Evolutionary conservation across 2,113 vertebrate species (phyloP).

Genomic region (Heliornis fulica): DNA sequence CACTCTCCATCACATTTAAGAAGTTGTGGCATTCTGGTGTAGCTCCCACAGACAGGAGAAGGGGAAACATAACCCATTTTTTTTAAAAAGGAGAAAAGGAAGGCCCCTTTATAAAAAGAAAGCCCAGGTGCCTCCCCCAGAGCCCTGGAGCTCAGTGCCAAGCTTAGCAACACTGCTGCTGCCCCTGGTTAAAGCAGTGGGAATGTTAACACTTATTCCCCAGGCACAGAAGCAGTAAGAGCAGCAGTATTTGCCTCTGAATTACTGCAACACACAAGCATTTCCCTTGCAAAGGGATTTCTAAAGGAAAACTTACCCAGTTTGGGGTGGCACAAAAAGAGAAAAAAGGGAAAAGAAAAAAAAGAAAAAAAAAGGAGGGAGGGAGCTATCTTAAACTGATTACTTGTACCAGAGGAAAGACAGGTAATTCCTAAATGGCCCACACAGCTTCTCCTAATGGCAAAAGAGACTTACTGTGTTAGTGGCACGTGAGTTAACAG

Average conservation of each 20-base stretch:
- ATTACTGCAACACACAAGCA: neutral
- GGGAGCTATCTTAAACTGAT: neutral
- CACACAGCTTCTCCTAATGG: neutral
- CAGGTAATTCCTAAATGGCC: neutral
- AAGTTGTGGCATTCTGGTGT: too few relatives aligned
- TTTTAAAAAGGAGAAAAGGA: too few relatives aligned
- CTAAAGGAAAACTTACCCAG: neutral
- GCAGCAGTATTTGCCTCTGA: neutral
- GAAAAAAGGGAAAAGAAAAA: accelerated
- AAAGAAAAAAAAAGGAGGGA: accelerated
- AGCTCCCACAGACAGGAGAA: too few relatives aligned
- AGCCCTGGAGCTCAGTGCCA: neutral
- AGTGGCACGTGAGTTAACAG: neutral
- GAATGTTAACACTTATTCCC: neutral
- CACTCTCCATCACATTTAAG: too few relatives aligned
- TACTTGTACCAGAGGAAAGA: neutral
- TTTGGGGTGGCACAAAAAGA: neutral
- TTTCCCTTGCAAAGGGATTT: neutral
- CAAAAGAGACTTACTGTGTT: neutral
- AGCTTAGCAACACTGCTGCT: neutral
- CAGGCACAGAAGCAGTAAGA: neutral
- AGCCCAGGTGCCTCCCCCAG: neutral
- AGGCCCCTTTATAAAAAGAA: too few relatives aligned
- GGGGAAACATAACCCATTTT: too few relatives aligned
- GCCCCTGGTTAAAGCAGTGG: neutral